Base-by-base conservation (phyloP, 2,888 invertebrate genomes). In the Chymomyza fuscimana region DNA sequence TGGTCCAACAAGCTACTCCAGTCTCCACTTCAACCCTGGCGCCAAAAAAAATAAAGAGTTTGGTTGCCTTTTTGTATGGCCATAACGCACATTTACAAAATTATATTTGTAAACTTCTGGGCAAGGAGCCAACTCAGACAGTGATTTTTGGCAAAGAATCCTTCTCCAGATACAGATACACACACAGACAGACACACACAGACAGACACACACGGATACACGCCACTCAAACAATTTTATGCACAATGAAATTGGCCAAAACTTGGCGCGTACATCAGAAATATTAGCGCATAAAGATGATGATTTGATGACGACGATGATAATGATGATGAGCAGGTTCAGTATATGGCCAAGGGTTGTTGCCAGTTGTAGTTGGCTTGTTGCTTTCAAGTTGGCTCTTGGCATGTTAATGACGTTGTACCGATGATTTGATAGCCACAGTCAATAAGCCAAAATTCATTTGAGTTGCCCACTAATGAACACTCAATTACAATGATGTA, bases 401-500 rank as follows among this genome's bases (percentile, higher is more conserved):
- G 62, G 76, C 70, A 75, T 76, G 80, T 82, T 86, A 85, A 84
- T 85, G 75, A 78, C 72, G 76, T 73, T 78, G 76, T 75, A 75
- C 72, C 72, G 73, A 64, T 80, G 78, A 79, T 74, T 76, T 78
- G 74, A 73, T 77, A 77, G 74, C 80, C 83, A 65, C 80, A 80
- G 72, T 75, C 84, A 86, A 85, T 85, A 86, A 79, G 87, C 81
- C 81, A 74, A 74, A 82, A 80, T 78, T 85, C 74, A 75, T 85
- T 87, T 76, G 73, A 71, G 74, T 67, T 72, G 75, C 70, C 79
- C 86, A 81, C 85, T 85, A 85, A 85, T 85, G 88, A 87, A 85
- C 86, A 87, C 85, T 87, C 85, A 87, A 87, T 85, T 85, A 85
- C 81, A 83, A 80, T 87, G 86, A 85, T 87, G 87, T 85, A 85